phyloP scores from a whole-genome alignment of 2,113 vertebrate species.

The Cryptotis parvus region DNA sequence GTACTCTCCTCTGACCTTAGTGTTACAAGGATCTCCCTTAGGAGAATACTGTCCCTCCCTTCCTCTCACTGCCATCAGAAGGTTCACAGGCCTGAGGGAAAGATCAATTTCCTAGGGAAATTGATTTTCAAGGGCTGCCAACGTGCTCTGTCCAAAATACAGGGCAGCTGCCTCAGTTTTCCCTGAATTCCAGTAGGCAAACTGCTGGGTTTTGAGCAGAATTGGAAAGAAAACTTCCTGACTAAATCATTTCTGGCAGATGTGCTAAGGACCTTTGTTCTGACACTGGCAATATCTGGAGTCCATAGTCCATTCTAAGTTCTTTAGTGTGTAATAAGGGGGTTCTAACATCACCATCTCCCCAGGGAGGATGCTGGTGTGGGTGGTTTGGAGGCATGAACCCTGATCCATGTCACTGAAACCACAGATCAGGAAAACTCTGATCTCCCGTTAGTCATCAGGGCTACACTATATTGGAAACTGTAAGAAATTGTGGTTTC shows the following conservation, averaged over 20 bases:
- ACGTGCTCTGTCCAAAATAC: background rate
- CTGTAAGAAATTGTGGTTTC: background rate
- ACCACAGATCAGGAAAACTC: background rate
- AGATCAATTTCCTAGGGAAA: background rate
- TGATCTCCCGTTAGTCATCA: background rate
- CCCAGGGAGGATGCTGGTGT: too few species aligned
- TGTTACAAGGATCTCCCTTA: background rate
- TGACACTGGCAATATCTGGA: background rate
- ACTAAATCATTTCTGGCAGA: background rate
- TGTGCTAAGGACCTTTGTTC: background rate
- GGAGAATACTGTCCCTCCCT: background rate
- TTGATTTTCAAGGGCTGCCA: background rate
- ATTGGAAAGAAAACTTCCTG: constrained; percentile 10
- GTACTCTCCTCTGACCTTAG: background rate
- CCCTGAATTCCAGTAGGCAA: background rate
- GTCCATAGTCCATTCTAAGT: background rate
- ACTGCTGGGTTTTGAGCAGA: background rate
- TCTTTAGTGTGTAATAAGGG: background rate
- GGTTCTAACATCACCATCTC: background rate
- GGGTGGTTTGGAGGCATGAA: background rate
- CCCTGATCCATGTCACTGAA: background rate
- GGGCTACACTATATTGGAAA: background rate
- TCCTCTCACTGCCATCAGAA: background rate
- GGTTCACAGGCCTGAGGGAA: background rate
- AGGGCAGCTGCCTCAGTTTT: background rate